Conservation (phyloP, 2,888 invertebrate species). For the Phasia obesa region DNA sequence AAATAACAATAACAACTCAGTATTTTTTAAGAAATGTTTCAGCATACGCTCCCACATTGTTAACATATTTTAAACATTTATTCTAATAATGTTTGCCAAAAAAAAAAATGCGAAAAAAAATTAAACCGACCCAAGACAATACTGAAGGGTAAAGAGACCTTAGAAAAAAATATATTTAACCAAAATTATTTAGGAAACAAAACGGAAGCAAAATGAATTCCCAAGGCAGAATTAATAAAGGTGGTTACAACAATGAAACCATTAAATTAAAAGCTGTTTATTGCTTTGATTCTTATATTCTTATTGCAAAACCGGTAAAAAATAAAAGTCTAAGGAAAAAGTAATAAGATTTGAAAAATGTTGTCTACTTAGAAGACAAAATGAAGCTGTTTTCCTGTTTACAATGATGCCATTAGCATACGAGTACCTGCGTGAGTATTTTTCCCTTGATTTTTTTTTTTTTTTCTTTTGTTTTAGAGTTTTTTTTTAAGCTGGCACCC, state of each 20-base stretch:
- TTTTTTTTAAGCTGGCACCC: conserved; percentile 35
- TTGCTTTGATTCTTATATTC: conserved; percentile 46
- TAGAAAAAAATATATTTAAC: not conserved
- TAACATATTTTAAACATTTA: conserved; percentile 47
- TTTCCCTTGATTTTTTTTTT: not conserved
- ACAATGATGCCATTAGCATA: not conserved
- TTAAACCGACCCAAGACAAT: not conserved
- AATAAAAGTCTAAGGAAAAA: not conserved
- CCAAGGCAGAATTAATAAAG: not conserved
- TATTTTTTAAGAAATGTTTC: conserved; percentile 11
- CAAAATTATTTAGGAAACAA: not conserved
- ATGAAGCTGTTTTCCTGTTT: not conserved
- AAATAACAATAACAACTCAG: not conserved
- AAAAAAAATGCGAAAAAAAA: not conserved
- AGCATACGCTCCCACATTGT: conserved; percentile 29
- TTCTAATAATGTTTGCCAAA: conserved; percentile 38
- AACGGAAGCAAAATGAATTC: not conserved
- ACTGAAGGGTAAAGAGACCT: not conserved
- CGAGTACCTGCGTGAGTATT: not conserved
- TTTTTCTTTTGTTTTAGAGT: not conserved
- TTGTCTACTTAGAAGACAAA: not conserved
- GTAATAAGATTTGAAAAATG: not conserved
- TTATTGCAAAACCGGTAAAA: not conserved
- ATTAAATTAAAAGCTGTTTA: conserved; percentile 62
- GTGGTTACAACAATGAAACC: conserved; percentile 25